Percentiles rank a stretch among this genome's conserved stretches.
Conservation (phyloP, 2,113 vertebrate genomes). For the Procapra przewalskii region DNA sequence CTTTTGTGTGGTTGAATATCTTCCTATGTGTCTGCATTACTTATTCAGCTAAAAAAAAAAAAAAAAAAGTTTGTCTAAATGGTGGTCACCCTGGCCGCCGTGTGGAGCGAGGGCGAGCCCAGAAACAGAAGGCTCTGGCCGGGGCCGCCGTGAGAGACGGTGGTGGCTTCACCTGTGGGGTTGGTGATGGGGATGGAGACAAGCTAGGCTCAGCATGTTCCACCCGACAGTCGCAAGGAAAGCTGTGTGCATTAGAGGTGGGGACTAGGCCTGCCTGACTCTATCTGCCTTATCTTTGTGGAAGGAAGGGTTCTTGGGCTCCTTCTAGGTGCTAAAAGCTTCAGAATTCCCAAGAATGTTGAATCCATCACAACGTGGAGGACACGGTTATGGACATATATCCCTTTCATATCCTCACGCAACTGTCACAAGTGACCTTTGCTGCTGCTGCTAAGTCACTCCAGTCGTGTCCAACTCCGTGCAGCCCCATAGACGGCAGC, state of each 20-base stretch:
- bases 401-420: neutral
- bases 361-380: neutral
- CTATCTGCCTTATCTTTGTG: neutral
- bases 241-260: neutral
- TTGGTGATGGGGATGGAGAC: neutral
- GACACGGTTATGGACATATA: neutral
- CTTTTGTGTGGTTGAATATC: neutral
- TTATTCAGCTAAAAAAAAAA: neutral
- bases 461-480: too few species aligned
- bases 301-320: neutral
- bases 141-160: neutral
- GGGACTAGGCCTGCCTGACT: neutral
- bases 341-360: neutral
- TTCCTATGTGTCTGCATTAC: neutral
- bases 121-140: neutral
- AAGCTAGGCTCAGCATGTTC: neutral
- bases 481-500: too few species aligned
- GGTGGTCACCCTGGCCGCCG: neutral
- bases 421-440: neutral
- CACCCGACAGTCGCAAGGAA: neutral
- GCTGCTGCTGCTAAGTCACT: too few species aligned
- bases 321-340: neutral
- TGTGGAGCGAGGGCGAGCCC: neutral
- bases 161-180: neutral
- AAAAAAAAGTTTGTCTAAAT: neutral